Evolutionary conservation across 2,113 vertebrate genomes (phyloP).

Genomic region (Prinia subflava): DNA sequence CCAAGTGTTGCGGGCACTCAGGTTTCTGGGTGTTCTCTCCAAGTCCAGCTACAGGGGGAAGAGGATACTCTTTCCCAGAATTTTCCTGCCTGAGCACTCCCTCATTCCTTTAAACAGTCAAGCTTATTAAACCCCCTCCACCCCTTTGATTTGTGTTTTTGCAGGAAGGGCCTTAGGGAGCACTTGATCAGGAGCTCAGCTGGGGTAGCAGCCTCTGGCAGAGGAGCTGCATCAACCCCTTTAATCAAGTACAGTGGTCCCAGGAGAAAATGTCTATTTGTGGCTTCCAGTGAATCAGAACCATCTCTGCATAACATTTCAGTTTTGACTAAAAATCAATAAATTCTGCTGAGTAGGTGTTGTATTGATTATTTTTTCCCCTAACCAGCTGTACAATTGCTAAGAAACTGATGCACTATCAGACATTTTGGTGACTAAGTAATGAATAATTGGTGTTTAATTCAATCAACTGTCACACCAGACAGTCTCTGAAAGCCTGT

Average conservation of each 20-base stretch:
- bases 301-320: background rate
- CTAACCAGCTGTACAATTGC: constrained; percentile 42
- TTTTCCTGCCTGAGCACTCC: background rate
- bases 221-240: background rate
- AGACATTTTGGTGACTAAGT: constrained; percentile 26
- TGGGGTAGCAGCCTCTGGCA: background rate
- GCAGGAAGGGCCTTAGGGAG: background rate
- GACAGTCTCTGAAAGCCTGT: constrained; percentile 20
- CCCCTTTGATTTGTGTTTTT: background rate
- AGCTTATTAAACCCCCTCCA: background rate
- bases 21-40: background rate
- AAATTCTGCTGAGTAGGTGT: constrained; percentile 36
- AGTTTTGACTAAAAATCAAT: constrained; percentile 37
- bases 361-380: constrained; percentile 36
- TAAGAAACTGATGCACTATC: constrained; percentile 36
- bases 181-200: background rate
- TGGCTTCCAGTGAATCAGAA: background rate
- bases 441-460: constrained; percentile 48
- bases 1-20: background rate
- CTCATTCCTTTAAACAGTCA: background rate
- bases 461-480: constrained; percentile 14
- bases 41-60: background rate
- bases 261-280: background rate
- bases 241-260: background rate
- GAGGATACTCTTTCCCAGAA: background rate